phyloP scores from a whole-genome alignment of 2,797 vertebrate genomes.

The Podarcis lilfordi region DNA sequence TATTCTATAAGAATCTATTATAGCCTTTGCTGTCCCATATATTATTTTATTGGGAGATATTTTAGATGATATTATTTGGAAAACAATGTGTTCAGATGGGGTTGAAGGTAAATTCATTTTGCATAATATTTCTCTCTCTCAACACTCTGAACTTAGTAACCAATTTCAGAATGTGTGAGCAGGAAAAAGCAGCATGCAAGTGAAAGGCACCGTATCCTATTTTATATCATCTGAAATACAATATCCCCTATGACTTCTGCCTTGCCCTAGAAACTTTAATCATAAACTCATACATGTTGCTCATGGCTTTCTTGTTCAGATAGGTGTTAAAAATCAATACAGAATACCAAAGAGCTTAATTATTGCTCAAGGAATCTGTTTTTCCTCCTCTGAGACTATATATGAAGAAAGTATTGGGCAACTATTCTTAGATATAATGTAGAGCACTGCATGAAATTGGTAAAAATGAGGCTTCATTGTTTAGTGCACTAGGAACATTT shows the following conservation, averaged over 20 bases:
- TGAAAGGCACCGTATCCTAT: constrained; percentile 6
- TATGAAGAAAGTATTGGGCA: constrained; percentile 33
- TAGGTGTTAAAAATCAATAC: constrained; percentile 17
- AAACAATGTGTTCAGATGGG: not conserved
- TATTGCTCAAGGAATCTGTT: constrained; percentile 18
- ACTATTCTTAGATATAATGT: rapidly evolving
- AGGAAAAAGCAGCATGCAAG: constrained; percentile 12
- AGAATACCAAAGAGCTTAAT: constrained; percentile 6
- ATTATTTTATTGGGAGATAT: not conserved
- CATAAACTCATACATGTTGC: constrained; percentile 4
- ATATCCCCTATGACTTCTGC: constrained; percentile 22
- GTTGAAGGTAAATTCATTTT: constrained; percentile 7
- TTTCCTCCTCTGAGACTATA: not conserved
- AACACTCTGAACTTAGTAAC: not conserved
- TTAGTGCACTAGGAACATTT: constrained; percentile 23
- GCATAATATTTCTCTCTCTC: not conserved
- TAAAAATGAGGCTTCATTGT: not conserved
- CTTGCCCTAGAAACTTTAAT: constrained; percentile 39
- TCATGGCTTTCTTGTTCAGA: constrained; percentile 23
- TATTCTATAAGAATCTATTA: too few species aligned
- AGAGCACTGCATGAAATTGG: not conserved
- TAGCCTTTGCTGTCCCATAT: too few species aligned
- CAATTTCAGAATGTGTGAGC: not conserved
- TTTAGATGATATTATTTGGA: not conserved
- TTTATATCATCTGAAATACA: constrained; percentile 5